Percentiles rank a stretch among this genome's conserved stretches.
These are phyloP conservation scores for Epinotia ramella DNA, from an alignment of 2,888 invertebrate genomes.

Conservation along the genomic window DNA sequence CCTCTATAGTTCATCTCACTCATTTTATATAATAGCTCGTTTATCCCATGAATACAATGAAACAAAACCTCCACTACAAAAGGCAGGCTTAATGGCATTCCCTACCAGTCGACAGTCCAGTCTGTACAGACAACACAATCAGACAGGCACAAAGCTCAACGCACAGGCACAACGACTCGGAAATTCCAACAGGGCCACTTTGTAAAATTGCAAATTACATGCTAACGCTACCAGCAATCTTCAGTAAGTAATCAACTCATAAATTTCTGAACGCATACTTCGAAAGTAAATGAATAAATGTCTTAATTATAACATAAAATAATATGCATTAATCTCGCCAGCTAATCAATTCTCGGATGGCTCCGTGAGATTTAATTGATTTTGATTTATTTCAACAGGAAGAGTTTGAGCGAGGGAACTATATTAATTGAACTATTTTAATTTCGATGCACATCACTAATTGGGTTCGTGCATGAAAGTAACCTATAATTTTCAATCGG, in stretches of 20 bases:
- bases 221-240: slow-evolving; percentile 48
- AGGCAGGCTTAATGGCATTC: slow-evolving; percentile 4
- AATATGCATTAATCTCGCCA: slow-evolving; percentile 59
- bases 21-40: neutral
- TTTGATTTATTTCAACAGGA: slow-evolving; percentile 54
- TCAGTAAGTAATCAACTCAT: slow-evolving; percentile 54
- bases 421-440: slow-evolving; percentile 25
- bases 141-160: neutral
- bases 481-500: neutral
- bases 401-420: slow-evolving; percentile 29
- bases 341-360: slow-evolving; percentile 54
- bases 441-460: slow-evolving; percentile 30
- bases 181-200: slow-evolving; percentile 4
- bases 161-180: neutral
- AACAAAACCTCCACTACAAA: slow-evolving; percentile 1
- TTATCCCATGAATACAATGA: neutral
- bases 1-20: neutral
- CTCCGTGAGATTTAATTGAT: slow-evolving; percentile 57
- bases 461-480: slow-evolving; percentile 37
- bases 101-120: neutral
- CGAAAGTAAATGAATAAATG: slow-evolving; percentile 55
- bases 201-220: slow-evolving; percentile 25
- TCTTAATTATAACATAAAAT: slow-evolving; percentile 59
- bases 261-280: slow-evolving; percentile 54
- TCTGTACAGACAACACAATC: slow-evolving; percentile 7